Evolutionary conservation across 2,888 invertebrate species (phyloP).

Genomic region (Pinctada fucata): DNA sequence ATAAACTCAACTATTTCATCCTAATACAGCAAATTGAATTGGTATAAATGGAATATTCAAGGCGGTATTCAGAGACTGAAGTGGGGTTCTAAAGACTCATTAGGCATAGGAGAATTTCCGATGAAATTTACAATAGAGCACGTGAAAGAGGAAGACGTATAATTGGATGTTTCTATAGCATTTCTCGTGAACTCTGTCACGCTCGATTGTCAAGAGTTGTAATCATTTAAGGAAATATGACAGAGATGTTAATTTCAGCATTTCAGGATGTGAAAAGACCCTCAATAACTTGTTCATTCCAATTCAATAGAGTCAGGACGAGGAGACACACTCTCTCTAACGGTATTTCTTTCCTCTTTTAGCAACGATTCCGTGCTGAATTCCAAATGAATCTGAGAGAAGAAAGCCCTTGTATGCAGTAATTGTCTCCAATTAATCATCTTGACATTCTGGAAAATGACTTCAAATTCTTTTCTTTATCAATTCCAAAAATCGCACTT

Average conservation of each 20-base stretch:
- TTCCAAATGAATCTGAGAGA: not conserved
- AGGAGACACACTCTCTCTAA: slow-evolving; percentile 33
- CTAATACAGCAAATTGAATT: slow-evolving; percentile 53
- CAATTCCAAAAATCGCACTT: too few species aligned
- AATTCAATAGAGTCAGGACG: slow-evolving; percentile 40
- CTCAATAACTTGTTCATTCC: slow-evolving; percentile 36
- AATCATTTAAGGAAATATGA: slow-evolving; percentile 44
- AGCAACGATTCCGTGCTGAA: not conserved
- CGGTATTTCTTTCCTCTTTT: slow-evolving; percentile 9
- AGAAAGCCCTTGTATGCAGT: not conserved
- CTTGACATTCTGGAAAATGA: not conserved
- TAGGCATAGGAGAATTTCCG: slow-evolving; percentile 38
- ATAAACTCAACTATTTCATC: slow-evolving; percentile 36
- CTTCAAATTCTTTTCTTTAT: not conserved
- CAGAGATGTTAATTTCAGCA: slow-evolving; percentile 36
- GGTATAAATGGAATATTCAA: slow-evolving; percentile 55
- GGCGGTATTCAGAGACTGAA: slow-evolving; percentile 35
- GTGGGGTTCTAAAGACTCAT: slow-evolving; percentile 44
- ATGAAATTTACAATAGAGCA: slow-evolving; percentile 35
- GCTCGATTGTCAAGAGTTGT: slow-evolving; percentile 32
- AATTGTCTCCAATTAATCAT: not conserved
- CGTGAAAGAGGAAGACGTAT: slow-evolving; percentile 40
- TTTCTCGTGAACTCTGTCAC: slow-evolving; percentile 44
- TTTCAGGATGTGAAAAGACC: slow-evolving; percentile 30
- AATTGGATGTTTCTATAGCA: slow-evolving; percentile 48